Evolutionary conservation across 2,888 invertebrate genomes (phyloP).

Genomic region (Melinaea marsaeus): DNA sequence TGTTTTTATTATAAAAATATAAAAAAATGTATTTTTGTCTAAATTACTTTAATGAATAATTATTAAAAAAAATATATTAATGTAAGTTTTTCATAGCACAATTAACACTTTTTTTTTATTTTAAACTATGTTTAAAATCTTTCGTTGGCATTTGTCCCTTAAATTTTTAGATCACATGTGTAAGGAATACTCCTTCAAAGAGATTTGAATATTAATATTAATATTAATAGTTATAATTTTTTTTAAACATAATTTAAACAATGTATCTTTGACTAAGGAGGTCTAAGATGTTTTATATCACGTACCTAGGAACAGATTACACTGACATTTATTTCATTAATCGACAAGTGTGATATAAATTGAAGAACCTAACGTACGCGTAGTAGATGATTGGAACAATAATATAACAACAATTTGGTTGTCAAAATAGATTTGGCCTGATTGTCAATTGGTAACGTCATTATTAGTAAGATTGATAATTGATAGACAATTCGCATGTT

Average conservation of each 20-base stretch:
- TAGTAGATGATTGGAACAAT: conserved; percentile 18
- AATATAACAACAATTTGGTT: conserved; percentile 25
- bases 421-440: conserved; percentile 36
- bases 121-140: too few species aligned
- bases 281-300: too few species aligned
- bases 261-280: too few species aligned
- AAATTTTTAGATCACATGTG: neutral
- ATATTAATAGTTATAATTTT: too few species aligned
- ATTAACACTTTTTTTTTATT: neutral
- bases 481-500: conserved; percentile 38
- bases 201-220: too few species aligned
- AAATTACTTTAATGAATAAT: too few species aligned
- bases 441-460: conserved; percentile 40
- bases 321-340: conserved; percentile 8
- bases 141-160: too few species aligned
- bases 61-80: too few species aligned
- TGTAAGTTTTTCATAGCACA: neutral
- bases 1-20: too few species aligned
- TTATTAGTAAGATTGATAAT: conserved; percentile 38
- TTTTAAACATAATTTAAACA: too few species aligned
- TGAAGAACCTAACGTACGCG: conserved; percentile 1
- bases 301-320: neutral
- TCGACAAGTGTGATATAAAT: conserved; percentile 6
- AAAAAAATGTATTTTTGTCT: too few species aligned
- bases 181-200: too few species aligned